Percentiles rank a stretch among this genome's conserved stretches.
Conservation (phyloP, 2,113 vertebrate species). For the Notarius quadriscutis region DNA sequence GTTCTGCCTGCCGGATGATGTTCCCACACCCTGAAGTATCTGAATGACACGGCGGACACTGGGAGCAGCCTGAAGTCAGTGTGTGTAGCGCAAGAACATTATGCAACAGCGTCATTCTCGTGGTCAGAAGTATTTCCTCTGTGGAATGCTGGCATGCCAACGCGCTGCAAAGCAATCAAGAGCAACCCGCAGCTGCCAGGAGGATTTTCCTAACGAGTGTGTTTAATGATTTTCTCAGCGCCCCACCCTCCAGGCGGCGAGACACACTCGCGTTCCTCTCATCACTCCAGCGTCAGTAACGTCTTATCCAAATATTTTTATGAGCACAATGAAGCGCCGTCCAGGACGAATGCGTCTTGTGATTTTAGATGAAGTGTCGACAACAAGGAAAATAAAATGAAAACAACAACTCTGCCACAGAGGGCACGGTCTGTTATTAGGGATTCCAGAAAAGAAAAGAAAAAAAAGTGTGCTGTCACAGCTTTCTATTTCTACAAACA, state of each 20-base stretch:
- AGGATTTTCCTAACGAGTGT: not conserved
- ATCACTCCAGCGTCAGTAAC: not conserved
- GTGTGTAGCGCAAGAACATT: not conserved
- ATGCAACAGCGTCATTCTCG: not conserved
- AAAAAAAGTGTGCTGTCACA: not conserved
- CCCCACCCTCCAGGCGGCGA: not conserved
- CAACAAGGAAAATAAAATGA: not conserved
- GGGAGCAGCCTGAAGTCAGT: not conserved
- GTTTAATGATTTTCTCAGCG: not conserved
- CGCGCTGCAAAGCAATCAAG: not conserved
- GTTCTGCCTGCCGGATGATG: not conserved
- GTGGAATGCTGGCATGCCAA: not conserved
- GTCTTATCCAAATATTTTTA: not conserved
- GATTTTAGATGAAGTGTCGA: not conserved
- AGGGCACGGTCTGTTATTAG: not conserved
- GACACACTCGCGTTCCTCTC: not conserved
- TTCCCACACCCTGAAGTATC: not conserved
- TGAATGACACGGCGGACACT: not conserved
- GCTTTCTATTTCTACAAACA: conserved; percentile 7
- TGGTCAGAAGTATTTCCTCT: not conserved
- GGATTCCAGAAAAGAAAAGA: not conserved
- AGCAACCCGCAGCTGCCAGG: not conserved
- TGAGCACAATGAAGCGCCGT: not conserved
- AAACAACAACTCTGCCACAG: not conserved
- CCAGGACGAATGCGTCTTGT: not conserved